phyloP scores from a whole-genome alignment of 2,113 vertebrate genomes.

The Dipodomys spectabilis region DNA sequence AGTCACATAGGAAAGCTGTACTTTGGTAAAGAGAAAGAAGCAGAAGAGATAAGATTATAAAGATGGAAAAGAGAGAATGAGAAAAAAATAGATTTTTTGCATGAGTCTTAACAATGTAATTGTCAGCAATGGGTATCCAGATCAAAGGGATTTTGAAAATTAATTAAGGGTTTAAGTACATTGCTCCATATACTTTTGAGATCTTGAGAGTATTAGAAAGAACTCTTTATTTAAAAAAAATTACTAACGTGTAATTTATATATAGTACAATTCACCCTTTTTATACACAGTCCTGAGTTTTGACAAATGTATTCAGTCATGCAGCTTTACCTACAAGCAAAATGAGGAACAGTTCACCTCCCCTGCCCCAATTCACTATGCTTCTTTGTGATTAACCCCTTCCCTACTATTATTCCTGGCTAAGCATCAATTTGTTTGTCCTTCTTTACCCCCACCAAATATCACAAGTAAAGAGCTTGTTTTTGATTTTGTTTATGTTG shows the following conservation, averaged over 20 bases:
- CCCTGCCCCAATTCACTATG: neutral
- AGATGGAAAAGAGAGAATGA: neutral
- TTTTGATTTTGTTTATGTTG: too few relatives aligned
- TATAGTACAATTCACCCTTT: neutral
- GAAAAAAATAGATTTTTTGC: neutral
- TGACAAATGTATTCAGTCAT: neutral
- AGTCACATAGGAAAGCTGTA: neutral
- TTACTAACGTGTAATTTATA: constrained; percentile 10
- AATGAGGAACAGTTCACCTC: neutral
- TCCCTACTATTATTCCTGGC: neutral
- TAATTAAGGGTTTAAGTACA: neutral
- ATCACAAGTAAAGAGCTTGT: neutral
- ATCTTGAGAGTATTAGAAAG: neutral
- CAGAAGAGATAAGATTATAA: neutral
- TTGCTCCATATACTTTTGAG: neutral
- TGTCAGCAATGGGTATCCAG: neutral
- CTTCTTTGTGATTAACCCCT: neutral
- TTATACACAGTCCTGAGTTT: neutral
- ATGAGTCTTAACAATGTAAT: neutral
- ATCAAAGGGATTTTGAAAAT: neutral
- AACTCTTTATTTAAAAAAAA: neutral
- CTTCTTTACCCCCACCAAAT: neutral
- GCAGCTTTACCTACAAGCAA: neutral
- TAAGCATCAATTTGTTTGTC: neutral
- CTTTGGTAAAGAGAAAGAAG: neutral